These are phyloP conservation scores for Zaprionus ghesquierei DNA, from an alignment of 1,140 invertebrate genomes.

Conservation along the genomic window DNA sequence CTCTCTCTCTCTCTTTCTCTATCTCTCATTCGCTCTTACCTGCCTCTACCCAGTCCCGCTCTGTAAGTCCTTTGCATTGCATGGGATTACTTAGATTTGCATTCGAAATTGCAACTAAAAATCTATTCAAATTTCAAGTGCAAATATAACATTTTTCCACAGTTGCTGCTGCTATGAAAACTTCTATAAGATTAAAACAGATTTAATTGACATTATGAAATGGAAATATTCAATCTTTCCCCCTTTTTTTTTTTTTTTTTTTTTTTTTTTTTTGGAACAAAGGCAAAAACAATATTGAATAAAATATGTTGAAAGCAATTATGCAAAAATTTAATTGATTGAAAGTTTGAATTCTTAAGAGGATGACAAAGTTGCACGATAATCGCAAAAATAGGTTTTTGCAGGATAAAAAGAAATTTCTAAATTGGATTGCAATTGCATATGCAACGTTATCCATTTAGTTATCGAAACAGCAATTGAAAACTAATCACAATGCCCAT, in stretches of 20 bases:
- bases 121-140: slow-evolving; percentile 16
- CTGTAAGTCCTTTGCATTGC: slow-evolving; percentile 3
- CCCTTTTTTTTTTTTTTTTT: no score
- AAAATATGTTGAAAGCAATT: not conserved
- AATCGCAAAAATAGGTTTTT: not conserved
- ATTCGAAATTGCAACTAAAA: slow-evolving; percentile 20
- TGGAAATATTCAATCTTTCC: not conserved
- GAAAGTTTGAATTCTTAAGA: not conserved
- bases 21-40: not conserved
- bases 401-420: not conserved
- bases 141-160: not conserved
- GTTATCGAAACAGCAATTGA: not conserved
- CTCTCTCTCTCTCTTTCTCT: not conserved
- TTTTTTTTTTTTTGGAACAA: no score
- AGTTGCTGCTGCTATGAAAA: not conserved
- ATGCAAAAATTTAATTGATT: not conserved
- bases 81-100: slow-evolving; percentile 11
- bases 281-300: no score
- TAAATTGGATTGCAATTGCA: not conserved
- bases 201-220: not conserved
- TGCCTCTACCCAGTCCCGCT: not conserved
- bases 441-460: not conserved
- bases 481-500: not conserved
- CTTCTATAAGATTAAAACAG: not conserved
- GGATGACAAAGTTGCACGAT: not conserved